Conservation (phyloP, 2,888 invertebrate genomes). For the Noctua pronuba region DNA sequence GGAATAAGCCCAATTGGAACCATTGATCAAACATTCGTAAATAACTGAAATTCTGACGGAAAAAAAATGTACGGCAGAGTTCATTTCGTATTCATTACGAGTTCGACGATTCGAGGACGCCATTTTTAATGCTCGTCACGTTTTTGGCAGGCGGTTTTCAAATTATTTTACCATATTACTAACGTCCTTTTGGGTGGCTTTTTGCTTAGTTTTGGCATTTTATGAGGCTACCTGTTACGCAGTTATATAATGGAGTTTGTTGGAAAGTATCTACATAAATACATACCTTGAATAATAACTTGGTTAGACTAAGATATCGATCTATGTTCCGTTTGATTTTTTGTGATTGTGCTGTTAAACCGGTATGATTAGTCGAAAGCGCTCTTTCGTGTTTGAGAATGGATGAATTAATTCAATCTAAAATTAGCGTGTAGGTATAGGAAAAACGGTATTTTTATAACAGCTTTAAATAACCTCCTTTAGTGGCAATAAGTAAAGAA, state of each 20-base stretch:
- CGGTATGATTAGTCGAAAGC: slow-evolving; percentile 7
- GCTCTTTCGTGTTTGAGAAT: not conserved
- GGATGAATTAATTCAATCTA: slow-evolving; percentile 1
- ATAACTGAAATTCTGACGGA: slow-evolving; percentile 39
- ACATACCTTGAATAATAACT: slow-evolving; percentile 25
- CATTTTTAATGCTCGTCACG: slow-evolving; percentile 72
- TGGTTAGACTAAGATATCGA: slow-evolving; percentile 16
- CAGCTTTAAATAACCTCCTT: not conserved
- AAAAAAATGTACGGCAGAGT: slow-evolving; percentile 34
- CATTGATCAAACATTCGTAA: slow-evolving; percentile 48
- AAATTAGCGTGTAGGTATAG: not conserved
- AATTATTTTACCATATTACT: slow-evolving; percentile 67
- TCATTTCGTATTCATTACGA: slow-evolving; percentile 72
- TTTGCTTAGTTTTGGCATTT: slow-evolving; percentile 30
- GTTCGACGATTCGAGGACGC: slow-evolving; percentile 65
- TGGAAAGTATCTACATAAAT: slow-evolving; percentile 16
- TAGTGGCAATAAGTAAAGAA: not conserved
- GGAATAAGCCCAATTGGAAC: slow-evolving; percentile 29
- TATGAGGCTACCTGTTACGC: slow-evolving; percentile 40
- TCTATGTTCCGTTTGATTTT: not conserved
- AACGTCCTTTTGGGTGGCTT: slow-evolving; percentile 37
- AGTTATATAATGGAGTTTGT: slow-evolving; percentile 30
- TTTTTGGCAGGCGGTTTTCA: slow-evolving; percentile 65
- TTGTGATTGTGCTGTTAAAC: slow-evolving; percentile 12
- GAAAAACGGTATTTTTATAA: not conserved